Base-by-base conservation (phyloP, 2,113 vertebrate genomes). In the rabbit (Oryctolagus cuniculus) region DNA sequence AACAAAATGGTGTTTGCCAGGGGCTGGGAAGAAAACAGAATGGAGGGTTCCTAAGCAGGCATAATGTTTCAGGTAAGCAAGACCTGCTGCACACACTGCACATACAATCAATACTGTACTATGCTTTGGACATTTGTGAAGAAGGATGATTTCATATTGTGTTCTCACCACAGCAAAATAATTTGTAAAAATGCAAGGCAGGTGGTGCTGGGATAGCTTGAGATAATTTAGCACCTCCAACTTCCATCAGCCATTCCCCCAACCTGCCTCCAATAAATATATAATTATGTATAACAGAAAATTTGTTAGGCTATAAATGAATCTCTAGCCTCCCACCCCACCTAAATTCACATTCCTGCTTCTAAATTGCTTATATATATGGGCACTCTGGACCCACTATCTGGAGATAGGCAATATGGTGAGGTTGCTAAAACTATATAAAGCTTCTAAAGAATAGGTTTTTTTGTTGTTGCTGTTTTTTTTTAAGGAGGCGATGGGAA, bases 261-360 rank as follows among this genome's bases (percentile, higher is more conserved):
- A 12, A 12, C 61, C 58, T 22, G 84, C 24, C 49, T 69, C 29
- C 12, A 63, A 24, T 25, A 88, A 67, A 67, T 58, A 88, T 11
- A 73, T 69, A 44, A 66, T 66, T 75, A 93, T 87, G 53, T 78
- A 83, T 87, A 89, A 87, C 9, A 72, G 63, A 78, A 7, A 7
- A 79, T 83, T 90, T 83, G 3, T 24, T 90, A 79, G 70, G 3
- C 55, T 90, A 55, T 70, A 49, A 66, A 17, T 89, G 0, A 58
- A 34, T 72, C 63, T 66, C 34, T 21, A 27, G 55, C 55, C 55
- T 58, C 21, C 8, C 7, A 29, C 25, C 6, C 72, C 9, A 21
- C 36, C 79, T 93, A 87, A 81, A 90, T 78, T 90, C 36, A 87
- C 44, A 88, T 29, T 87, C 21, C 25, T 92, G 61, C 51, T 31